Conservation (phyloP, 1,140 invertebrate species). For the Parasteatoda tepidariorum region DNA sequence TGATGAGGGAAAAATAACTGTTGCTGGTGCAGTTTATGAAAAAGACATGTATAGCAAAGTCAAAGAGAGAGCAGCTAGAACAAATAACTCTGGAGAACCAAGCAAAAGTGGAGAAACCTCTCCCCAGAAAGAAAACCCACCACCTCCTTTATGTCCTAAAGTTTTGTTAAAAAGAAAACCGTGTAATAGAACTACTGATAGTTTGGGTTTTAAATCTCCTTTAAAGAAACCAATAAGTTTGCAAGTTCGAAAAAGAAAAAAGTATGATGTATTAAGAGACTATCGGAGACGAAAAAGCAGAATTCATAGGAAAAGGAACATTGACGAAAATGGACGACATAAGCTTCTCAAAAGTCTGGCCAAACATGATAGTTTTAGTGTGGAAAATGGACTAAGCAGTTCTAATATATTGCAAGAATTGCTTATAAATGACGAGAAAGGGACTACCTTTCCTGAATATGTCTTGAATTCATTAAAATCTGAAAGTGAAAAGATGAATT, state of each 20-base stretch:
- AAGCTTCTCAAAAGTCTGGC: neutral
- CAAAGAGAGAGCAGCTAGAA: conserved; percentile 59
- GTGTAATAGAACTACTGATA: conserved; percentile 1
- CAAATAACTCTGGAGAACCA: neutral
- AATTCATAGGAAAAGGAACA: conserved; percentile 30
- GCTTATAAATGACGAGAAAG: conserved; percentile 39
- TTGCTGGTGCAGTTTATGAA: conserved; percentile 61
- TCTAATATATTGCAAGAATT: conserved; percentile 50
- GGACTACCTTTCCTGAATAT: conserved; percentile 15
- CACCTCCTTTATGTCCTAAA: conserved; percentile 30
- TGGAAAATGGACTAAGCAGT: neutral
- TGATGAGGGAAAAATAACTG: conserved; percentile 66
- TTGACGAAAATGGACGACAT: conserved; percentile 28
- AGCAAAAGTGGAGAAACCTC: neutral
- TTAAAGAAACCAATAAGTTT: conserved; percentile 33
- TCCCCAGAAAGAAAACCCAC: conserved; percentile 28
- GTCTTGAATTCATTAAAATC: conserved; percentile 11
- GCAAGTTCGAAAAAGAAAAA: conserved; percentile 41
- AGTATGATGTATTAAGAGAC: conserved; percentile 43
- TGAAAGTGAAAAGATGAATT: neutral
- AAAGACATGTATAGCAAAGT: conserved; percentile 68
- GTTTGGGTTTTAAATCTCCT: conserved; percentile 34
- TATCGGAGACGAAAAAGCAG: conserved; percentile 31
- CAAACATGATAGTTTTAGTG: neutral
- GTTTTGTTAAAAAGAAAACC: conserved; percentile 49